Evolutionary conservation across 1,140 invertebrate genomes (phyloP).

Genomic region (Micrasema longulum): DNA sequence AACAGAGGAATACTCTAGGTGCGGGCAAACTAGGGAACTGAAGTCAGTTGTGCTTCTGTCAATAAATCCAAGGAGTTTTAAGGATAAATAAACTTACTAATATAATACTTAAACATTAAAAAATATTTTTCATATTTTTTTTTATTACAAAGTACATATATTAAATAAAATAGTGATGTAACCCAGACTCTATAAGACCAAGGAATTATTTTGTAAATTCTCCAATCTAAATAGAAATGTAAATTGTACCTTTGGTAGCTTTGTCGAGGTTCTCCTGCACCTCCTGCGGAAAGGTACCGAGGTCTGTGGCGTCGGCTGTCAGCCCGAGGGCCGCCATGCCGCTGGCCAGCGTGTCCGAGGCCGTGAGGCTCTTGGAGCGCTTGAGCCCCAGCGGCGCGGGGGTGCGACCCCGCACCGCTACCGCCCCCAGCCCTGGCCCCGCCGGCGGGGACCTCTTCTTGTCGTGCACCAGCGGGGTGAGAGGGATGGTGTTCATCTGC

Average conservation of each 20-base stretch:
- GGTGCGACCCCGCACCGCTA: slow-evolving; percentile 50
- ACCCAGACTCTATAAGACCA: no score
- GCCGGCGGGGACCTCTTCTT: slow-evolving; percentile 66
- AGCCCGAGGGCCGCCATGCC: slow-evolving; percentile 71
- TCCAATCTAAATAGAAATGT: no score
- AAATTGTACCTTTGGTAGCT: slow-evolving; percentile 74
- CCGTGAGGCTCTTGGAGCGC: slow-evolving; percentile 84
- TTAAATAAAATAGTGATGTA: no score
- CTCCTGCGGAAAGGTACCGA: slow-evolving; percentile 79
- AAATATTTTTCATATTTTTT: no score
- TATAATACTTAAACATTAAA: no score
- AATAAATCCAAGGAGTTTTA: no score
- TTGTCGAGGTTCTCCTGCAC: slow-evolving; percentile 78
- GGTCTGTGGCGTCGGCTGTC: slow-evolving; percentile 76
- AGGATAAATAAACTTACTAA: no score
- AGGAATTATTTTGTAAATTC: no score
- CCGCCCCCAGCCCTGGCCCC: slow-evolving; percentile 53
- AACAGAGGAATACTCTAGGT: no score
- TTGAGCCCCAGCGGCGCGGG: slow-evolving; percentile 70
- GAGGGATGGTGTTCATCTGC: slow-evolving; percentile 57
- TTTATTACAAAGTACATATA: no score
- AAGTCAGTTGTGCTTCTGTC: no score
- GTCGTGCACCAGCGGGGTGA: slow-evolving; percentile 53
- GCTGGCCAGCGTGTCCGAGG: slow-evolving; percentile 75
- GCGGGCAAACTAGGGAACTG: no score